Evolutionary conservation across 92 coral and sea anemone genomes (phyloP).

Genomic region (Epizoanthus illoricatus): DNA sequence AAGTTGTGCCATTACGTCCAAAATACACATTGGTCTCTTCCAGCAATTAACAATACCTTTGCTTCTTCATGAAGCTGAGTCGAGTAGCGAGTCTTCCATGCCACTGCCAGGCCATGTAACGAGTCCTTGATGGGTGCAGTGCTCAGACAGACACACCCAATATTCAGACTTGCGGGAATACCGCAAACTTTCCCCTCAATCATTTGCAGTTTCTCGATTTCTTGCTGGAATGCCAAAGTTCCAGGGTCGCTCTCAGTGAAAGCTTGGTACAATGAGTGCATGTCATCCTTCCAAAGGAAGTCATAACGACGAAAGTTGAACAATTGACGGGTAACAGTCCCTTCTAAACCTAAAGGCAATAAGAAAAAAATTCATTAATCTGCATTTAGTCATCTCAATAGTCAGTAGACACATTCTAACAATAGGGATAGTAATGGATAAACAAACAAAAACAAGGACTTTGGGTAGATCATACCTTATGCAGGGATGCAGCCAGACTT

Average conservation of each 20-base stretch:
- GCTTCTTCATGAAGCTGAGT: constrained; percentile 96
- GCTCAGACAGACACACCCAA: constrained; percentile 86
- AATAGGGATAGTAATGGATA: no score
- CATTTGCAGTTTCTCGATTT: constrained; percentile 84
- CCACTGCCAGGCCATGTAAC: constrained; percentile 95
- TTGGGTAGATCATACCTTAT: no score
- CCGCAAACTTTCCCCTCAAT: constrained; percentile 80
- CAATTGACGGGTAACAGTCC: constrained; percentile 85
- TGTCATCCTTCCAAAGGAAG: constrained; percentile 96
- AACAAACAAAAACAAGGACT: no score
- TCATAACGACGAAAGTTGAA: constrained; percentile 95
- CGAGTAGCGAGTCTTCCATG: constrained; percentile 96
- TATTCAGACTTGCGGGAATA: constrained; percentile 73
- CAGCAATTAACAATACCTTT: constrained; percentile 55
- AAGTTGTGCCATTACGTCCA: no score
- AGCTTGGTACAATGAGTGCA: constrained; percentile 93
- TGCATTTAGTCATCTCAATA: no score
- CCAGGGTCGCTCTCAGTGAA: constrained; percentile 95
- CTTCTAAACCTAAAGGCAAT: constrained; percentile 68
- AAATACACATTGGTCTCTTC: no score
- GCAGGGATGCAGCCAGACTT: no score
- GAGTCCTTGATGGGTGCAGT: constrained; percentile 98
- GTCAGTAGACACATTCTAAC: no score
- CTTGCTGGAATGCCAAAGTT: constrained; percentile 72
- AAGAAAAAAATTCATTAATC: not conserved